These are phyloP conservation scores for Hyles lineata DNA, from an alignment of 2,888 invertebrate species.

Conservation along the genomic window DNA sequence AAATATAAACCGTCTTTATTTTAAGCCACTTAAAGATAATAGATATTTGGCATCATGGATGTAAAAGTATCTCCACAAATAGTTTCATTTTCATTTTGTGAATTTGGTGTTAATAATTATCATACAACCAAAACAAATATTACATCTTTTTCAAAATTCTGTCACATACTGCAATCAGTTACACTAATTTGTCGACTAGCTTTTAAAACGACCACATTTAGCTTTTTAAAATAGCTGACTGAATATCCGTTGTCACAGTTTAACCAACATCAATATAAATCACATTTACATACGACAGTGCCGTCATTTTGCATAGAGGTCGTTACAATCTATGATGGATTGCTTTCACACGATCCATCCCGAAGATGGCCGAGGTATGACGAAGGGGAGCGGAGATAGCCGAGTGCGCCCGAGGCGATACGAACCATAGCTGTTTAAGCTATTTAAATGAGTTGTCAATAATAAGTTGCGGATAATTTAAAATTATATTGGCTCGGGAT, in stretches of 20 bases:
- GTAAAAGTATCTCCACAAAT: too few species aligned
- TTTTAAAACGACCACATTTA: conserved; percentile 6
- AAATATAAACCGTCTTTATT: too few species aligned
- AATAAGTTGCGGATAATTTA: conserved; percentile 59
- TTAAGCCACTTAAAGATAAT: too few species aligned
- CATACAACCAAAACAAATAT: neutral
- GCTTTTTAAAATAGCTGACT: neutral
- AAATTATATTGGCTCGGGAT: conserved; percentile 41
- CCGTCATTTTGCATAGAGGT: conserved; percentile 76
- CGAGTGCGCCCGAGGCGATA: conserved; percentile 52
- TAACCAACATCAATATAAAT: conserved; percentile 47
- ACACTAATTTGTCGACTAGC: conserved; percentile 1
- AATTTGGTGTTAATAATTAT: neutral
- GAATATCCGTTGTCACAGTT: conserved; percentile 36
- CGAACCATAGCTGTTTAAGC: conserved; percentile 57
- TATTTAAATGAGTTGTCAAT: conserved; percentile 77
- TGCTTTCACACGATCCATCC: conserved; percentile 63
- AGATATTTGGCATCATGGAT: too few species aligned
- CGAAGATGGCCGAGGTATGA: conserved; percentile 55
- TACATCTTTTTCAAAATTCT: neutral
- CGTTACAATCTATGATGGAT: conserved; percentile 77
- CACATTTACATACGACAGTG: conserved; percentile 57
- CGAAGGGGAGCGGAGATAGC: conserved; percentile 51
- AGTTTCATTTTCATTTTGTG: neutral
- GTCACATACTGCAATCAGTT: neutral